Evolutionary conservation across 2,888 invertebrate genomes (phyloP).

Genomic region (Pachydiplax longipennis): DNA sequence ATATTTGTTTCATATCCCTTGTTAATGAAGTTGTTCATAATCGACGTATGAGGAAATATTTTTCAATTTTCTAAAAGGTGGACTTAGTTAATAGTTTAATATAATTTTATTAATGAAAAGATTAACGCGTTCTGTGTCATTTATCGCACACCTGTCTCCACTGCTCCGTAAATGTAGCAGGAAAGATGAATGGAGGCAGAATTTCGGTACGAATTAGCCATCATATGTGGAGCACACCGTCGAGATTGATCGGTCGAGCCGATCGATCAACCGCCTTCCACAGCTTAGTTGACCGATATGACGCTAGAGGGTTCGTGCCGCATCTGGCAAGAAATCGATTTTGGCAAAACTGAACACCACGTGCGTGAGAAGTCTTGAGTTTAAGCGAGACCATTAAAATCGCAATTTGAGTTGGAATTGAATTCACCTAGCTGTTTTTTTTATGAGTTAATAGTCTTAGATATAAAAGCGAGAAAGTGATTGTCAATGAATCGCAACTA

Average conservation of each 20-base stretch:
- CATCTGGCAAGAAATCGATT: constrained; percentile 5
- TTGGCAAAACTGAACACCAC: neutral
- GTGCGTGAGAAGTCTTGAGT: neutral
- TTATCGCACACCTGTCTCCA: too few species aligned
- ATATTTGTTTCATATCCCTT: neutral
- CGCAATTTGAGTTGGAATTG: neutral
- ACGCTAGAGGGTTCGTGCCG: constrained; percentile 2
- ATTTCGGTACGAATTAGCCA: neutral
- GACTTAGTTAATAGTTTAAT: too few species aligned
- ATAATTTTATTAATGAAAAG: too few species aligned
- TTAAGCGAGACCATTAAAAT: neutral
- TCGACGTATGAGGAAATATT: neutral
- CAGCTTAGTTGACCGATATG: constrained; percentile 14
- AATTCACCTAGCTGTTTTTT: neutral
- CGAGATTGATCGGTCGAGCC: neutral
- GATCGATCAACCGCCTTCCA: neutral
- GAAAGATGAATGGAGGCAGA: neutral
- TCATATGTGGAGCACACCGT: neutral
- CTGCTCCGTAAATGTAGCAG: too few species aligned
- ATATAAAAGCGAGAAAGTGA: too few species aligned
- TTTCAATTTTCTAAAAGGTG: neutral
- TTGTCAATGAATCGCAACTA: too few species aligned
- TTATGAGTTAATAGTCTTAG: neutral
- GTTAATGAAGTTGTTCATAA: neutral
- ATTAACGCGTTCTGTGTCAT: too few species aligned